phyloP scores from a whole-genome alignment of 2,797 vertebrate species.

The Gymnopithys bicolor region DNA sequence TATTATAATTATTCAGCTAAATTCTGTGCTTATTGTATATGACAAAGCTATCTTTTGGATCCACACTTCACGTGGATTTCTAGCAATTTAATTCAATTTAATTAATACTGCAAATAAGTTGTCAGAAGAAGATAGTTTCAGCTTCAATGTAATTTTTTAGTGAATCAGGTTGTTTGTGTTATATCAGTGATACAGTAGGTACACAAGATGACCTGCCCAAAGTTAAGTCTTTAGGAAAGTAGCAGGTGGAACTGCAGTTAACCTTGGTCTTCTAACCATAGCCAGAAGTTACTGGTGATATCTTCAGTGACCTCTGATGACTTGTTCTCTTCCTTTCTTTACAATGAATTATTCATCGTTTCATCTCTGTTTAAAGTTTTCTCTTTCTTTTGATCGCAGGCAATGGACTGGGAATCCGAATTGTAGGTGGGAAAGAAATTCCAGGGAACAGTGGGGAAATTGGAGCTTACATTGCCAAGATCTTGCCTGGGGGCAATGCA shows the following conservation, averaged over 20 bases:
- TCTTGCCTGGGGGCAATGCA: constrained; percentile 90
- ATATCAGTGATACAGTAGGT: background rate
- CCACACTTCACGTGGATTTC: background rate
- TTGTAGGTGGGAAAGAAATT: constrained; percentile 97
- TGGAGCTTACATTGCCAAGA: constrained; percentile 94
- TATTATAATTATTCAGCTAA: background rate
- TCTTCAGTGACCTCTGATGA: background rate
- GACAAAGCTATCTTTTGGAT: background rate
- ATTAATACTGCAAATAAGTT: background rate
- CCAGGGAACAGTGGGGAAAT: constrained; percentile 91
- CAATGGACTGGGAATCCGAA: constrained; percentile 88
- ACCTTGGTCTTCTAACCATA: background rate
- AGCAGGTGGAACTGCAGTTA: background rate
- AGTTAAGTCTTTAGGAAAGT: background rate
- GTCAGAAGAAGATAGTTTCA: background rate
- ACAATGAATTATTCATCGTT: background rate
- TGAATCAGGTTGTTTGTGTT: background rate
- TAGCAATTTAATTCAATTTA: background rate
- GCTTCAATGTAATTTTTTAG: background rate
- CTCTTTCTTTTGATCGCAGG: constrained; percentile 72
- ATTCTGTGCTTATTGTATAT: background rate
- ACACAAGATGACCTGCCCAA: background rate
- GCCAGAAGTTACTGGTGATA: background rate
- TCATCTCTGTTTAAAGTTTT: background rate
- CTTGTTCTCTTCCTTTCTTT: background rate